Base-by-base conservation (phyloP, 2,797 vertebrate genomes). In the Somateria mollissima region DNA sequence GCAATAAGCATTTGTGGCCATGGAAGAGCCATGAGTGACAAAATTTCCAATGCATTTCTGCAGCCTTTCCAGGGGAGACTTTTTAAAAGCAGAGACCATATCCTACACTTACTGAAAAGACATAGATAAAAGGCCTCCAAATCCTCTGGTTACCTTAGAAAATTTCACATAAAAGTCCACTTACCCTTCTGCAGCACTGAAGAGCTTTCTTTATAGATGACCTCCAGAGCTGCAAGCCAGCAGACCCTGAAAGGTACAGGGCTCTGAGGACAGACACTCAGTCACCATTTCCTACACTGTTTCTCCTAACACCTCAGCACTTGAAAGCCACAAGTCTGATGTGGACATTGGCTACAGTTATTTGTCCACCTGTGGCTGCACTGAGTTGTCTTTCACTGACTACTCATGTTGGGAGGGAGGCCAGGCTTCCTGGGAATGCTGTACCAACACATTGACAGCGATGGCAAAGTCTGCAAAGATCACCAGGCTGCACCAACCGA, bases 1-100 rank as follows among this genome's bases (percentile, higher is more conserved):
- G 41, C 4, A 7, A 58, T 25, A 6, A 51, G 13, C 0, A 0
- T 2, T 2, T 45, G 6, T 11, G 2, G 2, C 24, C n/a, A 9
- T 9, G 16, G 62, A 74, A 11, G 7, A n/a, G 15, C 18, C 2
- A 1, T 22, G n/a, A 41, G 32, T 0, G 1, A 39, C 1, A 56
- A 41, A 51, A 81, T 73, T 84, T 73, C 36, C 51, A 76, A 9
- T 22, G 49, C 4, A 36, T 61, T 83, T 69, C 58, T 77, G 57
- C 17, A 79, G 32, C 12, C 53, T 78, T 58, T 93, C 47, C 28
- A 60, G 47, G 24, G n/a, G 2, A 90, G 18, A 45, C 18, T 69
- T 81, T 54, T 61, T 32, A 62, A 83, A 93, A 75, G 62, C 24
- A 93, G 64, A 80, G 6, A 19, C 36, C 1, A 0, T 70, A 15